Base-by-base conservation (phyloP, 2,113 vertebrate species). In the Sinocyclocheilus rhinocerous region DNA sequence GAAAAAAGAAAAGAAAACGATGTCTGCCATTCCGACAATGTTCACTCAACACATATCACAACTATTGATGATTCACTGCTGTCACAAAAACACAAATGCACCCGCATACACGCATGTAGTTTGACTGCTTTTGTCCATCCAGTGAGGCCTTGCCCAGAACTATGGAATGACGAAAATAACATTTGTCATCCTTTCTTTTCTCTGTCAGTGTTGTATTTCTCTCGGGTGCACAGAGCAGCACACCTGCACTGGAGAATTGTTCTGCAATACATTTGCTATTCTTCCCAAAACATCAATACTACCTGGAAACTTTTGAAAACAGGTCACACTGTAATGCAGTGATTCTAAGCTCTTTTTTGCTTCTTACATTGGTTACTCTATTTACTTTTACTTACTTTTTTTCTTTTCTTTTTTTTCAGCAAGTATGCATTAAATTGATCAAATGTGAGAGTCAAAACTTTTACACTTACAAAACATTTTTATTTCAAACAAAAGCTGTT, bases 1-100 rank as follows among this genome's bases (percentile, higher is more conserved):
- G 70, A 78, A 84, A 76, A 76, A 48, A 92, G 29, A 63, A 42
- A 50, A 78, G 13, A 69, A 57, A 77, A 63, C 42, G 6, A 45
- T 90, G 93, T 92, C 90, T 95, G 90, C 93, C 91, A 92, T 95
- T 92, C 87, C 75, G 42, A 77, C 86, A 92, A 89, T 90, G 57
- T 83, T 95, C 94, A 93, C 91, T 95, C 95, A 94, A 93, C 87
- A 82, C 83, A 89, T 88, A 86, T 93, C 93, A 94, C 89, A 93
- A 94, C 90, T 92, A 79, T 6, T 90, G 91, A 91, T 93, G 24
- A n/a, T 87, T 88, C 80, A 26, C 36, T 88, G 86, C 91, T 90
- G 76, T 59, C 48, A 57, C 29, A 29, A 39, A 61, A 22, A 61
- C 33, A 61, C 77, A 79, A 57, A 33, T 57, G 75, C 4, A 88